Conservation (phyloP, 2,888 invertebrate species). For the Gryllus longicercus region DNA sequence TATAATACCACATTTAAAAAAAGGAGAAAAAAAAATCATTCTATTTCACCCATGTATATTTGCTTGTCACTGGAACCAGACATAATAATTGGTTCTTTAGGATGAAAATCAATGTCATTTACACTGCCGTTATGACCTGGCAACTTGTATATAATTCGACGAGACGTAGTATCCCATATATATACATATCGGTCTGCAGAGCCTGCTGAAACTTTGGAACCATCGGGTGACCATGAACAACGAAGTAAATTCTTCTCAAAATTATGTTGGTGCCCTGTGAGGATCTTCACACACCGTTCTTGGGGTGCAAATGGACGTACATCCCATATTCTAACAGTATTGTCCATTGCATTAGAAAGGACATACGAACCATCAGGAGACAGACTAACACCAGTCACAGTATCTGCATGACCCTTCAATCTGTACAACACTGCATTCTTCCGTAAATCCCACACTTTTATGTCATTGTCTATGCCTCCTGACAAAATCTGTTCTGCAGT, state of each 20-base stretch:
- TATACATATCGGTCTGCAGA: conserved; percentile 95
- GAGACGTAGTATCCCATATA: conserved; percentile 93
- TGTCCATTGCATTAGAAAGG: conserved; percentile 96
- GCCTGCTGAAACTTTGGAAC: conserved; percentile 85
- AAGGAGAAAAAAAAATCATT: conserved; percentile 45
- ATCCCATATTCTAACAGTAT: conserved; percentile 93
- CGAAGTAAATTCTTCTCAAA: conserved; percentile 94
- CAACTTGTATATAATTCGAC: conserved; percentile 89
- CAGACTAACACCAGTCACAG: conserved; percentile 82
- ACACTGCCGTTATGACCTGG: conserved; percentile 98
- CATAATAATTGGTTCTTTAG: conserved; percentile 83
- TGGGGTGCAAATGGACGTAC: conserved; percentile 90
- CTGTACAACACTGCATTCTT: conserved; percentile 80
- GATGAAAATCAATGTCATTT: conserved; percentile 94
- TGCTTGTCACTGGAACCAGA: conserved; percentile 96
- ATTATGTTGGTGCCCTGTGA: conserved; percentile 93
- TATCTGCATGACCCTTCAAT: conserved; percentile 91
- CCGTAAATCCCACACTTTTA: conserved; percentile 96
- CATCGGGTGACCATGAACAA: conserved; percentile 92
- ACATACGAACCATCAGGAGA: conserved; percentile 86
- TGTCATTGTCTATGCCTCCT: conserved; percentile 94
- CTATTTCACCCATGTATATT: conserved; percentile 93
- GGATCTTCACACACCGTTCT: conserved; percentile 88
- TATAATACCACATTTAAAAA: background rate
- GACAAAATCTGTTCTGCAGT: conserved; percentile 92